These are phyloP conservation scores for western clawed frog (Xenopus tropicalis) DNA, from an alignment of 2,113 vertebrate genomes.

Conservation along the genomic window UCB_Xtro_10.0 CM004451.2:86332001-86332500, in stretches of 20 bases:
- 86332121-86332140: no score
- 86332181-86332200: not conserved
- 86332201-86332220: conserved; percentile 7
- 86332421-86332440: no score
- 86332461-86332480: not conserved
- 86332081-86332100: no score
- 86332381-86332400: conserved; percentile 74
- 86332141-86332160: no score
- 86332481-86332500: no score
- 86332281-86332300: conserved; percentile 34
- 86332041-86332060: no score
- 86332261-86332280: conserved; percentile 9
- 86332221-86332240: conserved; percentile 54
- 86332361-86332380: conserved; percentile 82
- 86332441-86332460: conserved; percentile 1
- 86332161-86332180: conserved; percentile 13
- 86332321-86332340: conserved; percentile 63
- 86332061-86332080: no score
- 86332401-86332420: conserved; percentile 54
- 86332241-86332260: conserved; percentile 58
- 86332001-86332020: no score
- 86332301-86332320: conserved; percentile 69
- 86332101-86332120: no score
- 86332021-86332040: no score
- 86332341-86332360: conserved; percentile 53